Base-by-base conservation (phyloP, 1,140 invertebrate genomes). In the Hylaeus volcanicus region DNA sequence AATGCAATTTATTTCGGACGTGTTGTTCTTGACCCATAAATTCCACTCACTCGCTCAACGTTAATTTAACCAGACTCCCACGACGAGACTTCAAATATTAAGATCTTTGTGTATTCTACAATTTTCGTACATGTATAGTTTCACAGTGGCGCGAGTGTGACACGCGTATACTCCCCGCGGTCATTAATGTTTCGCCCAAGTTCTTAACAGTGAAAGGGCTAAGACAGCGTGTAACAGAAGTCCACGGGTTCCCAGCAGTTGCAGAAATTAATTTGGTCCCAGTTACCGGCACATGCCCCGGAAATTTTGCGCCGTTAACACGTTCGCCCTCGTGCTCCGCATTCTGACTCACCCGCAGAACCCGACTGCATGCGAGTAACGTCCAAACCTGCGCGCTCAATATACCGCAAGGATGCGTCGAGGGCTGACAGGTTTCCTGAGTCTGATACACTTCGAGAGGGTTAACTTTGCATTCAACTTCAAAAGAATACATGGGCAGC, bases 221-320 rank as follows among this genome's bases (percentile, higher is more conserved):
- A 60, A 72, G 55, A 41, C 55, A 58, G 15, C 69, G 8, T n/a
- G 15, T 14, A 15, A 39, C 53, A 26, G 26, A 14, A 14, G 39
- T 72, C 55, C 55, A 12, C 41, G 70, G 26, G 39, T 56, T 45
- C 11, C 15, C 58, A 55, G 55, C 55, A 72, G 55, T 72, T 72
- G 41, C 41, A 37, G 70, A 72, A 72, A 72, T 72, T 72, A 72
- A 72, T 72, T 72, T 60, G 55, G 55, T 6, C n/a, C n/a, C 39
- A 9, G 70, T 60, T 71, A 71, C 15, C 53, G 26, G 55, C 70
- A 39, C 9, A 43, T 5, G n/a, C 2, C 5, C 15, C 6, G 9
- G 55, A 72, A 72, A 60, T 72, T 72, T 72, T 37, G 55, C 70
- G 11, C 11, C 41, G 41, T 45, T 71, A 63, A 63, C 41, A 53